phyloP scores from a whole-genome alignment of 2,888 invertebrate species.

The Campoletis raptor region DNA sequence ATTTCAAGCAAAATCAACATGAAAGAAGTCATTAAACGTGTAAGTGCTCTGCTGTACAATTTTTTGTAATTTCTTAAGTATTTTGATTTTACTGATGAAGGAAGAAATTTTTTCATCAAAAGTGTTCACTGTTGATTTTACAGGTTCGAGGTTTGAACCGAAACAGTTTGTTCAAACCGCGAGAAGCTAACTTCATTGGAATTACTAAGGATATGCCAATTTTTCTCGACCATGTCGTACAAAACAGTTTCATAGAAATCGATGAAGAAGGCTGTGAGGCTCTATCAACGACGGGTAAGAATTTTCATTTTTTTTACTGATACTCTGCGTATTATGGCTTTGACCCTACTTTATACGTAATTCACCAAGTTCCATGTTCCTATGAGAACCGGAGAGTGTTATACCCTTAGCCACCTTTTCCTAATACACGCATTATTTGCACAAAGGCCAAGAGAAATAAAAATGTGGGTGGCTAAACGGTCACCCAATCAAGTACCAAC shows the following conservation, averaged over 20 bases:
- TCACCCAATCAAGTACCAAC: no score
- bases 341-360: no score
- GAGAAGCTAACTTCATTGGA: constrained; percentile 87
- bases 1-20: constrained; percentile 35
- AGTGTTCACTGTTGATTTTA: background rate
- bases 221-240: constrained; percentile 89
- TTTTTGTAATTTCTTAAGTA: background rate
- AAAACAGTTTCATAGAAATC: constrained; percentile 93
- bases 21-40: constrained; percentile 6
- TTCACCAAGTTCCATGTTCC: no score
- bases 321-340: no score
- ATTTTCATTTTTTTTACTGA: background rate
- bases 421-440: no score
- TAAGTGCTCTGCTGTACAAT: background rate
- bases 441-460: no score
- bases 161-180: constrained; percentile 86
- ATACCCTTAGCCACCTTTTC: no score
- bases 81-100: background rate
- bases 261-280: constrained; percentile 94
- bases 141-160: constrained; percentile 88
- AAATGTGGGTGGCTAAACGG: no score
- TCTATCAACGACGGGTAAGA: constrained; percentile 89
- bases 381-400: no score
- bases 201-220: constrained; percentile 86
- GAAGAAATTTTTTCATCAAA: background rate